phyloP scores from a whole-genome alignment of 2,113 vertebrate genomes.

The Amphiprion percula region DNA sequence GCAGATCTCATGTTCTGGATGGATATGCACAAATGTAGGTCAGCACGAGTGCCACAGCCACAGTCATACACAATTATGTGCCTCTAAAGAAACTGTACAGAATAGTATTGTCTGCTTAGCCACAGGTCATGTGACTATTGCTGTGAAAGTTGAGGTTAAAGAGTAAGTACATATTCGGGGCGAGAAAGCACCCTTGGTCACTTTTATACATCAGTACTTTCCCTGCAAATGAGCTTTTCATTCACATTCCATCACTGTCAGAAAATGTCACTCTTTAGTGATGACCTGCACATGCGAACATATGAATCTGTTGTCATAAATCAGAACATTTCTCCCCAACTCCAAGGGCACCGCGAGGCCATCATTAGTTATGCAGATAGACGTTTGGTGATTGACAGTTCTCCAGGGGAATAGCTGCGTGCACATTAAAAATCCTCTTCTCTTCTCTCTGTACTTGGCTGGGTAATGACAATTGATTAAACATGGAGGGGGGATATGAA shows the following conservation, averaged over 20 bases:
- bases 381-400: constrained; percentile 70
- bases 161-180: constrained; percentile 16
- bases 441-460: constrained; percentile 44
- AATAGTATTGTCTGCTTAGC: constrained; percentile 25
- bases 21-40: constrained; percentile 57
- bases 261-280: constrained; percentile 53
- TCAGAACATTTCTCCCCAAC: constrained; percentile 42
- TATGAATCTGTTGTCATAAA: constrained; percentile 67
- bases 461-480: constrained; percentile 79
- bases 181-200: constrained; percentile 16
- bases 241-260: constrained; percentile 55
- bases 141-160: constrained; percentile 28
- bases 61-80: constrained; percentile 17
- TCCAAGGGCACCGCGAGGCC: constrained; percentile 64
- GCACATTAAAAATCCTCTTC: constrained; percentile 53
- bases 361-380: constrained; percentile 63
- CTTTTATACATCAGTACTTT: constrained; percentile 18
- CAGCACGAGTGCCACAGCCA: constrained; percentile 47
- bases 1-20: constrained; percentile 49
- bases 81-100: constrained; percentile 39
- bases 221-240: constrained; percentile 37
- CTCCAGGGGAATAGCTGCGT: constrained; percentile 43
- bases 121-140: constrained; percentile 58
- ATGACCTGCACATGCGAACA: constrained; percentile 57
- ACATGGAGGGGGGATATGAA: constrained; percentile 62